These are phyloP conservation scores for Periphyllus acericola DNA, from an alignment of 2,888 invertebrate species.

Conservation along the genomic window DNA sequence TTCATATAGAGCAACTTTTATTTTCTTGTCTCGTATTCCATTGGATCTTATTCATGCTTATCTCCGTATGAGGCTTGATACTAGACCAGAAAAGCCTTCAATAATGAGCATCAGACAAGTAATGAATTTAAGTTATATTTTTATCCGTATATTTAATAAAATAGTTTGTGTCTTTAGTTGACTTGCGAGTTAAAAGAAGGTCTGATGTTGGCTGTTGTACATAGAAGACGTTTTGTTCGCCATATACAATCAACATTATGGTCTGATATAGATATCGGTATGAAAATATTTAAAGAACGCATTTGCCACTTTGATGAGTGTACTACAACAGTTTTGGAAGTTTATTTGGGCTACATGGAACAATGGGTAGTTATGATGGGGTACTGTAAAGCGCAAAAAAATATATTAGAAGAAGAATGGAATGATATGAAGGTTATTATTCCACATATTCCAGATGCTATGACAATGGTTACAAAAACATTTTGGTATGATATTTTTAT, in stretches of 20 bases:
- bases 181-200: slow-evolving; percentile 93
- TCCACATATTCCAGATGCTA: slow-evolving; percentile 79
- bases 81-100: slow-evolving; percentile 84
- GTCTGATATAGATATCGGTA: slow-evolving; percentile 68
- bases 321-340: slow-evolving; percentile 71
- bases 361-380: slow-evolving; percentile 80
- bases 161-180: slow-evolving; percentile 69
- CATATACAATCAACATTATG: slow-evolving; percentile 74
- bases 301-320: slow-evolving; percentile 81
- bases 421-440: slow-evolving; percentile 83
- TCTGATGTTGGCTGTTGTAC: slow-evolving; percentile 82
- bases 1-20: slow-evolving; percentile 83
- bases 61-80: slow-evolving; percentile 83
- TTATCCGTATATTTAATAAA: neutral
- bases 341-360: slow-evolving; percentile 87
- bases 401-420: slow-evolving; percentile 88
- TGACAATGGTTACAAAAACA: slow-evolving; percentile 73
- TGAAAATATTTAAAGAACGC: slow-evolving; percentile 71
- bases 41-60: slow-evolving; percentile 94
- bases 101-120: slow-evolving; percentile 87
- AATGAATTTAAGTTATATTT: slow-evolving; percentile 56
- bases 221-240: slow-evolving; percentile 80
- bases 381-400: slow-evolving; percentile 76
- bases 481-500: slow-evolving; percentile 72
- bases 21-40: slow-evolving; percentile 86